Evolutionary conservation across 2,797 vertebrate species (phyloP).

Genomic region (Eremophila alpestris): DNA sequence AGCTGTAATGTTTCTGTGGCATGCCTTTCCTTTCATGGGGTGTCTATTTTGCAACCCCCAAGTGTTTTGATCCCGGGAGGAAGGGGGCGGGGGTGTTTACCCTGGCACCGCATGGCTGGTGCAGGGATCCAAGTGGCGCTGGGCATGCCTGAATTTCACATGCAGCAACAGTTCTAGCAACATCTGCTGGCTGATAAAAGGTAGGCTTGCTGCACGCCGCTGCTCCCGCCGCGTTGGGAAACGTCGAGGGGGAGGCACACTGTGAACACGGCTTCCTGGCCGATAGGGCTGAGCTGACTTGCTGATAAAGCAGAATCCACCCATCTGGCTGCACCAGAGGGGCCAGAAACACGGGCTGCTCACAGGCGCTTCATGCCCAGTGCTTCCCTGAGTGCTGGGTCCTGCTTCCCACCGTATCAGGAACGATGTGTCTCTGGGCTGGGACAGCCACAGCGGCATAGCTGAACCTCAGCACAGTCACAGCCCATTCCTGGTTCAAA

Average conservation of each 20-base stretch:
- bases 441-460: neutral
- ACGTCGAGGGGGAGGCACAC: constrained; percentile 36
- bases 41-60: constrained; percentile 64
- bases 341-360: neutral
- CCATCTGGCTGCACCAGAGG: constrained; percentile 50
- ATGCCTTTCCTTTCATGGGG: constrained; percentile 65
- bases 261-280: constrained; percentile 56
- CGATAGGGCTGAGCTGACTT: constrained; percentile 46
- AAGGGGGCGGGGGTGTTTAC: constrained; percentile 59
- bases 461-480: neutral
- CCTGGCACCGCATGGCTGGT: constrained; percentile 35
- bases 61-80: constrained; percentile 59
- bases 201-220: neutral
- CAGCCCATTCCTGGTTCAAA: neutral
- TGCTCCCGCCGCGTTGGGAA: constrained; percentile 37
- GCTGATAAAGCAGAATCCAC: constrained; percentile 62
- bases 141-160: constrained; percentile 30
- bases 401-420: fast-evolving
- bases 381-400: neutral
- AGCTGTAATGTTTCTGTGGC: constrained; percentile 53
- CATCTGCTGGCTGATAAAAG: constrained; percentile 68
- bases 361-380: neutral
- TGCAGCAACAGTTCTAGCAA: constrained; percentile 59
- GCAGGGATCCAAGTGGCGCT: neutral
- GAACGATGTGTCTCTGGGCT: neutral